phyloP scores from a whole-genome alignment of 1,140 invertebrate species.

The Pentalonia nigronervosa region DNA sequence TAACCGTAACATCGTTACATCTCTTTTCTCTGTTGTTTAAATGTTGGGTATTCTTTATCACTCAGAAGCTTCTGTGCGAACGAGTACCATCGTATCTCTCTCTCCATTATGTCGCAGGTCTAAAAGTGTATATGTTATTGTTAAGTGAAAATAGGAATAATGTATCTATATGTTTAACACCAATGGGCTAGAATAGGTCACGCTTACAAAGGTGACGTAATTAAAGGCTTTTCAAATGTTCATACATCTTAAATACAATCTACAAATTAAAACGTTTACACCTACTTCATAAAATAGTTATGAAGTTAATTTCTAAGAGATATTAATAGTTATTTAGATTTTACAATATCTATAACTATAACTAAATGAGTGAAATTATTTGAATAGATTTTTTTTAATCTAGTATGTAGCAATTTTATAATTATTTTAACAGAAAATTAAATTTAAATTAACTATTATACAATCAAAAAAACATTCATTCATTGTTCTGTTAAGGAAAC shows the following conservation, averaged over 20 bases:
- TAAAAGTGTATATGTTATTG: not conserved
- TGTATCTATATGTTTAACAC: not conserved
- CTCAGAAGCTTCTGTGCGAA: not conserved
- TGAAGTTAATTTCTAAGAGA: not conserved
- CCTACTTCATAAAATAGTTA: not conserved
- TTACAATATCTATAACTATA: not conserved
- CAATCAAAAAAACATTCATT: conserved; percentile 44
- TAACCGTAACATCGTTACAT: not conserved
- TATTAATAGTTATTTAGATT: not conserved
- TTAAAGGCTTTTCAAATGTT: not conserved
- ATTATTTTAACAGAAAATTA: conserved; percentile 25
- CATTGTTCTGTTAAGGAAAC: conserved; percentile 53
- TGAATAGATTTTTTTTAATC: no score
- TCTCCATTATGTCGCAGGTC: not conserved
- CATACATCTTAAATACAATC: not conserved
- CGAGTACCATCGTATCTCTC: not conserved
- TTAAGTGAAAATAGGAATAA: no score
- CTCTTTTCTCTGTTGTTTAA: not conserved
- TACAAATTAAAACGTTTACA: not conserved
- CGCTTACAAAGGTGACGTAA: not conserved
- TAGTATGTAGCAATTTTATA: not conserved
- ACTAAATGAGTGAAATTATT: not conserved
- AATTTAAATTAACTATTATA: conserved; percentile 38
- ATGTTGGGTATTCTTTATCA: not conserved
- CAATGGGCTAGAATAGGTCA: not conserved